A percentile compares a stretch with the other conserved stretches of the same genome.
phyloP scores from a whole-genome alignment of 2,888 invertebrate genomes.

The Leptopterna dolabrata region DNA sequence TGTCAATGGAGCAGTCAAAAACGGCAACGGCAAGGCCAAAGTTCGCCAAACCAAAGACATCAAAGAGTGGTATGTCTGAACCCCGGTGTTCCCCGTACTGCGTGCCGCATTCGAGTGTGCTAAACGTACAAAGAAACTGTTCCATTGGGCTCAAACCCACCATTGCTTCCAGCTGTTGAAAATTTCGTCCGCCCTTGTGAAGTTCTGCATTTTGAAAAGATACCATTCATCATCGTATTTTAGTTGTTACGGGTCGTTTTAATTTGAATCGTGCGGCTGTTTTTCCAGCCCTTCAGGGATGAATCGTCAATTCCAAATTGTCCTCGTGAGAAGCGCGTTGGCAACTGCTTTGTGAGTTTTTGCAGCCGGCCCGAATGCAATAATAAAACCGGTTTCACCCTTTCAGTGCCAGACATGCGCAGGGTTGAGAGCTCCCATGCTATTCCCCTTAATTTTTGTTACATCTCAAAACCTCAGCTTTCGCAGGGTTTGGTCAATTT shows the following conservation, averaged over 20 bases:
- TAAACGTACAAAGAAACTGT: background rate
- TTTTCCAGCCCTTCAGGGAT: background rate
- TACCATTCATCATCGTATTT: background rate
- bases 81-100: background rate
- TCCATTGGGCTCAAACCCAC: background rate
- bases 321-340: background rate
- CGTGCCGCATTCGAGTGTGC: background rate
- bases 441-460: too few relatives aligned
- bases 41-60: conserved; percentile 85
- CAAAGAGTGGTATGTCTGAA: conserved; percentile 96
- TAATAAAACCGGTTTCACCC: too few relatives aligned
- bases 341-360: too few relatives aligned
- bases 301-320: background rate
- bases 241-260: background rate
- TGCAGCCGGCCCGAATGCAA: too few relatives aligned
- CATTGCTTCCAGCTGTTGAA: conserved; percentile 29
- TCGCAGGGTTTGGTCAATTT: too few relatives aligned
- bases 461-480: too few relatives aligned
- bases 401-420: too few relatives aligned
- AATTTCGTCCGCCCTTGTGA: conserved; percentile 13
- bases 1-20: conserved; percentile 68
- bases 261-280: background rate
- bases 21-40: conserved; percentile 70
- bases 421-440: too few relatives aligned
- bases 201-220: background rate